A percentile compares a stretch with the other conserved stretches of the same genome.
Conservation (phyloP, 2,888 invertebrate species). For the Napeogenes inachia region DNA sequence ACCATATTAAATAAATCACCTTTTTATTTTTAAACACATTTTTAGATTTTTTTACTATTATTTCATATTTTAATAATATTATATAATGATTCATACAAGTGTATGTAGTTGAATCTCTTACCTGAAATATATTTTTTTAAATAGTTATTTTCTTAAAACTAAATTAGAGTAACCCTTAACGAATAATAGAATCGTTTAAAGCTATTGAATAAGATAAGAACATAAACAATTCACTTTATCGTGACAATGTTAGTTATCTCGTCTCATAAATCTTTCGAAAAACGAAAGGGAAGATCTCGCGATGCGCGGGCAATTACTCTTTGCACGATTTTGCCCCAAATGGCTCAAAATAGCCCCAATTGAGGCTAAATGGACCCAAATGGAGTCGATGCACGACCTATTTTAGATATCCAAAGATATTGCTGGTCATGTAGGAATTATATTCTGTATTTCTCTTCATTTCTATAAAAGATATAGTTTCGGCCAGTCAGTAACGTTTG, state of each 20-base stretch:
- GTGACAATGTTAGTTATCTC: constrained; percentile 17
- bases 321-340: constrained; percentile 31
- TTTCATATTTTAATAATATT: no score
- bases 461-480: neutral
- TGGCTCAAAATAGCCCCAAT: constrained; percentile 36
- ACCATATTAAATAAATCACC: no score
- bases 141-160: no score
- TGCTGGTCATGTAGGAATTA: constrained; percentile 1
- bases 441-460: neutral
- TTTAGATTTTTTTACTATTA: no score
- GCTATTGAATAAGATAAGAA: constrained; percentile 1
- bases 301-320: constrained; percentile 34
- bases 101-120: no score
- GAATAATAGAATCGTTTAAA: no score
- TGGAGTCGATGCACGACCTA: constrained; percentile 32
- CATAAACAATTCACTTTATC: constrained; percentile 4
- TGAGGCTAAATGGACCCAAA: constrained; percentile 37
- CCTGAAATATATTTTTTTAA: no score
- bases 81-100: no score
- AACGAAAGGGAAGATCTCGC: constrained; percentile 27
- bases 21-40: no score
- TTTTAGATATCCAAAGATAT: constrained; percentile 6
- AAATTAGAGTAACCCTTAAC: no score
- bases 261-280: constrained; percentile 31
- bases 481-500: neutral